Percentiles rank a stretch among this genome's conserved stretches.
Evolutionary conservation across 1,140 invertebrate genomes (phyloP).

Genomic region (Littorina saxatilis): DNA sequence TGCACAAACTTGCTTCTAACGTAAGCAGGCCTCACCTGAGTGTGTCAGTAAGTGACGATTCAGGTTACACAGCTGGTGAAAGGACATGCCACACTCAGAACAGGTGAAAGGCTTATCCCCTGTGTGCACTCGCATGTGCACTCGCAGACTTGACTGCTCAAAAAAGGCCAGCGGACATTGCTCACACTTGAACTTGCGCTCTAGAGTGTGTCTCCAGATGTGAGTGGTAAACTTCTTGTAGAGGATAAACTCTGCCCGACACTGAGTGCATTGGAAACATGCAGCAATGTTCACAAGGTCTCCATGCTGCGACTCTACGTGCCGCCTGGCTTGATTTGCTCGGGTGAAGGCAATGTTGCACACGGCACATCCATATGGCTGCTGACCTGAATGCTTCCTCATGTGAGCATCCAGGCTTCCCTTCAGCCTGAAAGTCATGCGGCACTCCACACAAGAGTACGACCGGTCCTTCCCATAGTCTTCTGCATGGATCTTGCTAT

Average conservation of each 20-base stretch:
- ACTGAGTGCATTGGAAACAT: constrained; percentile 80
- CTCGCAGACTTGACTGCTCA: constrained; percentile 5
- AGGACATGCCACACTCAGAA: constrained; percentile 14
- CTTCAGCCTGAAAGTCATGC: constrained; percentile 94
- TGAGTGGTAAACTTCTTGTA: constrained; percentile 13
- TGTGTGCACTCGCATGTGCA: constrained; percentile 25
- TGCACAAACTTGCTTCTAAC: neutral
- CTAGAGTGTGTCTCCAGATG: constrained; percentile 3
- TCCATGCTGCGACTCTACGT: constrained; percentile 1
- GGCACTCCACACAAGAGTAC: constrained; percentile 90
- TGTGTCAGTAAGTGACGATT: constrained; percentile 15
- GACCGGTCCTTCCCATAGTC: constrained; percentile 21
- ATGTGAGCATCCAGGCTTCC: constrained; percentile 95
- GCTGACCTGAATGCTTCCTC: constrained; percentile 96
- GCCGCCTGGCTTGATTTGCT: neutral
- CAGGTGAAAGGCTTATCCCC: constrained; percentile 33
- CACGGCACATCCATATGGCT: constrained; percentile 72
- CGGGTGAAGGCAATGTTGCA: constrained; percentile 19
- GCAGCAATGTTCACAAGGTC: constrained; percentile 80
- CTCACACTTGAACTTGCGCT: constrained; percentile 19
- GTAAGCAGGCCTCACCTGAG: constrained; percentile 1
- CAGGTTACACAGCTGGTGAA: constrained; percentile 19
- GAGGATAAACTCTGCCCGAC: neutral
- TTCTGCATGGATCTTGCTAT: constrained; percentile 71
- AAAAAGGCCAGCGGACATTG: constrained; percentile 16